Evolutionary conservation across 2,797 vertebrate genomes (phyloP).

Genomic region (Xerus rutilus): DNA sequence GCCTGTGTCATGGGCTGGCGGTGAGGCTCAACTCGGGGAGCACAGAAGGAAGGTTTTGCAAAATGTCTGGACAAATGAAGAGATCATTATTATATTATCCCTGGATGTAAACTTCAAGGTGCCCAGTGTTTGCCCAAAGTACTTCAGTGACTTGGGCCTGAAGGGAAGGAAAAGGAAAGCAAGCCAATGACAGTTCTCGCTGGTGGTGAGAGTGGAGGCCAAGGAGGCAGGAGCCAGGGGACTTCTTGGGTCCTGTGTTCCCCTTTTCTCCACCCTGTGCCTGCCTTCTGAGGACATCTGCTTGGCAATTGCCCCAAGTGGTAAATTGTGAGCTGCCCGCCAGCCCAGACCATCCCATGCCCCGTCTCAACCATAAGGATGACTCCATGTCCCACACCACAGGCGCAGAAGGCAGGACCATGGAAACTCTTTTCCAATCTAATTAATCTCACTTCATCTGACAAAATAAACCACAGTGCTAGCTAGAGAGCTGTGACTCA

Average conservation of each 20-base stretch:
- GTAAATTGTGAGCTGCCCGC: background rate
- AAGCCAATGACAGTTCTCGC: background rate
- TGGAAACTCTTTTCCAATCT: background rate
- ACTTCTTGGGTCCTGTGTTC: background rate
- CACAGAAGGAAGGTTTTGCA: background rate
- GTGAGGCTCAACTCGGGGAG: background rate
- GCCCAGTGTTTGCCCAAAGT: background rate
- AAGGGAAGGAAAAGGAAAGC: background rate
- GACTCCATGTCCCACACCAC: background rate
- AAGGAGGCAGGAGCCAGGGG: background rate
- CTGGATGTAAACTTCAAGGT: background rate
- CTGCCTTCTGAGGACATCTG: background rate
- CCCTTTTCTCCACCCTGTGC: background rate
- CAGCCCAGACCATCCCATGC: too few relatives aligned
- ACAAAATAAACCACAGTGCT: background rate
- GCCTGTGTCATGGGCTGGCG: background rate
- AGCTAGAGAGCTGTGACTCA: background rate
- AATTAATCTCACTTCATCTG: background rate
- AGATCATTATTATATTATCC: background rate
- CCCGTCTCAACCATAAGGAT: accelerated
- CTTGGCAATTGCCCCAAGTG: background rate
- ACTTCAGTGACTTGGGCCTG: background rate
- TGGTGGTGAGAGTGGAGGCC: background rate
- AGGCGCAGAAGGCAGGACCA: background rate
- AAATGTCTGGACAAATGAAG: background rate